Evolutionary conservation across 2,113 vertebrate species (phyloP), one percentile per base, ranked within the genome.

Genomic region (Rhinoderma darwinii): DNA sequence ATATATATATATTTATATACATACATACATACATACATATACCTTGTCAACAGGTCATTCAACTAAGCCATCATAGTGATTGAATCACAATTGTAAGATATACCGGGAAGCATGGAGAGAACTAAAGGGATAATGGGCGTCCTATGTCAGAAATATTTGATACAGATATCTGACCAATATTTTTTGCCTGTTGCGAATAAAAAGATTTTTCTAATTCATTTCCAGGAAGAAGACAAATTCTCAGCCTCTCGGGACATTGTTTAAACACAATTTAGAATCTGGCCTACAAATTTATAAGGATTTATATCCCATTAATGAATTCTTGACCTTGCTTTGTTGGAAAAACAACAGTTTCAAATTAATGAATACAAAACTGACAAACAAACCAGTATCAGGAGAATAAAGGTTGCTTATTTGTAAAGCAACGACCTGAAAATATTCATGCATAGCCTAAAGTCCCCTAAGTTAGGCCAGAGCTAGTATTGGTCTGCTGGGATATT

Each of bases 401-500:
- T 32, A 84, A 44, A 68, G 68, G 27, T 44, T 77, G 18, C 35
- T 9, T 72, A 11, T 84, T 63, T 84, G 51, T 72, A n/a, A 77
- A 75, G 54, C 35, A 41, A 77, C 44, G 72, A 35, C 83, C 70
- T 85, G 15, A 63, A 77, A 74, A 77, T 66, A 14, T 47, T 47
- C 25, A 84, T 78, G 88, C 73, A 89, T 30, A 89, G 37, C 61
- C 87, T 88, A 39, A 84, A 90, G 84, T 87, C 89, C 90, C 86
- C 27, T 90, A 84, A 87, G 32, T 86, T 63, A 88, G 0, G 0
- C 56, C 41, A 85, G 89, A 84, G 74, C 59, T 91, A 88, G 35
- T 84, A 85, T 88, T 83, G 79, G 88, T 80, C 87, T 89, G 81
- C 79, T 82, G 84, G 79, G 51, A 88, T 90, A 89, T 90, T 47